Evolutionary conservation across 2,797 vertebrate species (phyloP).

Genomic region (Enteromius fasciolatus): DNA sequence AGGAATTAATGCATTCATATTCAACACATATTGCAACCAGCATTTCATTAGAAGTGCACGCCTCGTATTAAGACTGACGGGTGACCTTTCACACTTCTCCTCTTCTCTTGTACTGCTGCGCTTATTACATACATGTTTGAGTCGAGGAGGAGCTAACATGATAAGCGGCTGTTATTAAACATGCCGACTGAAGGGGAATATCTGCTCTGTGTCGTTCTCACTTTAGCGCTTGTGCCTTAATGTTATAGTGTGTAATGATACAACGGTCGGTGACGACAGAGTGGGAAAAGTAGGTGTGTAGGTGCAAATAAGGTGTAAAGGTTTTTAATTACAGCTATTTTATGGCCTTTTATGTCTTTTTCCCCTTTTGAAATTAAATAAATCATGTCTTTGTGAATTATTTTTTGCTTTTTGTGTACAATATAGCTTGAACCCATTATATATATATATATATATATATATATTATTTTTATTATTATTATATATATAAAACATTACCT

Average conservation of each 20-base stretch:
- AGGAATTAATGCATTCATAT: conserved; percentile 88
- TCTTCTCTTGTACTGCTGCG: conserved; percentile 71
- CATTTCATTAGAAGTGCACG: conserved; percentile 81
- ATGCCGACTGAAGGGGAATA: conserved; percentile 66
- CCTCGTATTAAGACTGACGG: conserved; percentile 85
- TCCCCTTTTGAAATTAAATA: no score
- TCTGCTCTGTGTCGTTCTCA: conserved; percentile 60
- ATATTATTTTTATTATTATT: no score
- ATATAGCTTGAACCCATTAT: no score
- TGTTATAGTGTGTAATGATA: not conserved
- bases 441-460: no score
- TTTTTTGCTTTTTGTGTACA: no score
- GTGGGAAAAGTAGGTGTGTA: not conserved
- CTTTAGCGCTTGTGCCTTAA: conserved; percentile 50
- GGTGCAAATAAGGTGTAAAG: not conserved
- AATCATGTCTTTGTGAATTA: no score
- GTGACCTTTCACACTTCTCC: conserved; percentile 84
- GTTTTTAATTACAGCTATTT: not conserved
- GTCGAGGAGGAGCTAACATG: conserved; percentile 84
- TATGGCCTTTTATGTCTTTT: no score
- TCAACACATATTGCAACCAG: conserved; percentile 84
- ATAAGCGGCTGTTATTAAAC: conserved; percentile 85
- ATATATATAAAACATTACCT: no score
- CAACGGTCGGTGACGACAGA: not conserved
- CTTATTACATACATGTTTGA: conserved; percentile 82